These are phyloP conservation scores for Cochlearius cochlearius DNA, from an alignment of 2,113 vertebrate genomes.

Conservation along the genomic window DNA sequence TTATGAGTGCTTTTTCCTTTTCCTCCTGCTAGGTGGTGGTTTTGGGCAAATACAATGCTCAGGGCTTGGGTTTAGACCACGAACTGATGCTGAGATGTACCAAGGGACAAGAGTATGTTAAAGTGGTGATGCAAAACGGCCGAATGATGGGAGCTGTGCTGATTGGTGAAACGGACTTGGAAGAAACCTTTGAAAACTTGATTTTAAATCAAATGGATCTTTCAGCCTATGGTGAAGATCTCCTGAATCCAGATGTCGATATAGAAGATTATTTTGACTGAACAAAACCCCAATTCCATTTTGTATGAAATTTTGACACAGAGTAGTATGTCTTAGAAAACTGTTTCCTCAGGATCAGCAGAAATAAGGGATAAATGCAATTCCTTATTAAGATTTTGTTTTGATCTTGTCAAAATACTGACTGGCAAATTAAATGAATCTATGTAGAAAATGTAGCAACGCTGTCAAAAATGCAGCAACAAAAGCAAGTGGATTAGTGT, in stretches of 20 bases:
- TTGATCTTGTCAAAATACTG: neutral
- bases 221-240: slow-evolving; percentile 86
- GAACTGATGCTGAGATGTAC: slow-evolving; percentile 92
- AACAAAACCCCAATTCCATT: neutral
- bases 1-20: neutral
- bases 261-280: slow-evolving; percentile 98
- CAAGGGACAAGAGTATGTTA: slow-evolving; percentile 89
- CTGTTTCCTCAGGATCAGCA: neutral
- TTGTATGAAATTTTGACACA: neutral
- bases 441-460: neutral
- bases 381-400: neutral
- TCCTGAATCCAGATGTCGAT: slow-evolving; percentile 91
- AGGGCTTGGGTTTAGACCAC: slow-evolving; percentile 85
- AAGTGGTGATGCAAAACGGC: slow-evolving; percentile 87
- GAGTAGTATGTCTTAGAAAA: neutral
- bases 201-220: slow-evolving; percentile 98
- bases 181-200: slow-evolving; percentile 98
- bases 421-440: neutral
- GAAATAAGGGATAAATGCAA: neutral
- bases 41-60: slow-evolving; percentile 93
- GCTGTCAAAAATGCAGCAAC: neutral
- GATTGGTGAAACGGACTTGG: slow-evolving; percentile 92
- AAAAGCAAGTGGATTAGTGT: neutral
- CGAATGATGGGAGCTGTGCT: slow-evolving; percentile 92
- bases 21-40: slow-evolving; percentile 83